Conservation (phyloP, 1,140 invertebrate species). For the Drosophila jambulina region DNA sequence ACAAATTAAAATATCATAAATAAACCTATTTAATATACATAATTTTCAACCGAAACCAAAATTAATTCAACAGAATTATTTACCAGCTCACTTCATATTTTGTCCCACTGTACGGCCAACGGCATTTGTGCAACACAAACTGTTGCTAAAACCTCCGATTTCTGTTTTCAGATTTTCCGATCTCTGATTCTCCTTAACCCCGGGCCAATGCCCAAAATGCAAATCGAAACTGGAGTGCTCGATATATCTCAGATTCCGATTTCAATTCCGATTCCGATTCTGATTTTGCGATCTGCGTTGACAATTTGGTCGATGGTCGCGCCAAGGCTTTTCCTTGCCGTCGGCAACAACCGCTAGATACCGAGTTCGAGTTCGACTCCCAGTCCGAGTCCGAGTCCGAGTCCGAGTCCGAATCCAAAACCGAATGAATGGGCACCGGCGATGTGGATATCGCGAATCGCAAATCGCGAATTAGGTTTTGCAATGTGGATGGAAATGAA, state of each 20-base stretch:
- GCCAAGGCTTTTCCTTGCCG: slow-evolving; percentile 71
- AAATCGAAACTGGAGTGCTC: slow-evolving; percentile 68
- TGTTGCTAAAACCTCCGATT: slow-evolving; percentile 30
- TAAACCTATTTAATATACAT: background rate
- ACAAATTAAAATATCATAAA: no score
- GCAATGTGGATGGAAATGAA: slow-evolving; percentile 52
- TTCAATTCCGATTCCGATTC: slow-evolving; percentile 48
- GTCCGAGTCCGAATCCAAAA: background rate
- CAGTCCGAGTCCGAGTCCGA: background rate
- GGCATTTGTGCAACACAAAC: slow-evolving; percentile 53
- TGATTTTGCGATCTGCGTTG: slow-evolving; percentile 15
- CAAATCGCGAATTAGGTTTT: slow-evolving; percentile 33
- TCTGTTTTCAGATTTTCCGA: background rate
- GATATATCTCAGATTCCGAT: slow-evolving; percentile 46
- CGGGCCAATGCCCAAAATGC: slow-evolving; percentile 58
- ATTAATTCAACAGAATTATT: background rate
- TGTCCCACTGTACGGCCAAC: slow-evolving; percentile 35
- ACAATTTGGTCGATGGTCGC: slow-evolving; percentile 56
- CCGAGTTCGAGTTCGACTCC: background rate
- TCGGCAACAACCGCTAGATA: slow-evolving; percentile 57
- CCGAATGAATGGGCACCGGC: slow-evolving; percentile 14
- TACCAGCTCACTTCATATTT: no score
- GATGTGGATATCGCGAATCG: slow-evolving; percentile 39
- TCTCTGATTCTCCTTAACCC: slow-evolving; percentile 30
- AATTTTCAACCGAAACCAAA: background rate